Base-by-base conservation (phyloP, 2,888 invertebrate species). In the Chrysopilus asiliformis region DNA sequence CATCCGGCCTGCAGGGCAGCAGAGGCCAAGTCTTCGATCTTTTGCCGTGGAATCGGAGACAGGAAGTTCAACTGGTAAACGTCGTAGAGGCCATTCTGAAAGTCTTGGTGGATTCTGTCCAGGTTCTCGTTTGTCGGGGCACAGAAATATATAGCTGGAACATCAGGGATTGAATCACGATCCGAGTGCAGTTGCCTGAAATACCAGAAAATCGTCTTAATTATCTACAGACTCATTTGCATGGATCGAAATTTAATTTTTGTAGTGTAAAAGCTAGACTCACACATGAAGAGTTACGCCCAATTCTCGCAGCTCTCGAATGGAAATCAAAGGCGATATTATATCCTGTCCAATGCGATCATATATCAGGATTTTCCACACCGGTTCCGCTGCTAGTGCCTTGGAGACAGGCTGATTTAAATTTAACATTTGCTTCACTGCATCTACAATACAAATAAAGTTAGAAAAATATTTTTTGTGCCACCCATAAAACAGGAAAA, bases 201-300 rank as follows among this genome's bases (percentile, higher is more conserved):
- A 37, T 4, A 22, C 7, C 10, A 22, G 7, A 22, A 22, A 22
- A 22, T 8, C 10, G 22, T 8, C 7, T 7, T 22, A 8, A 22
- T 22, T 22, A 7, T 22, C 10, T 22, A 22, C 10, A 22, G 10
- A 8, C 10, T 22, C 10, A 22, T 22, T 22, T 10, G 22, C 22
- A 22, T 10, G n/a, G n/a, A n/a, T n/a, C n/a, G n/a, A n/a, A n/a
- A n/a, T n/a, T n/a, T n/a, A n/a, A n/a, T n/a, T n/a, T n/a, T n/a
- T n/a, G 22, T 22, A 10, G 10, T 22, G 10, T 8, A 22, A 22
- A 22, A 10, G 7, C 7, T 8, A 22, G 7, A 71, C 79, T 74
- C 72, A 94, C 89, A 98, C 79, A 71, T 98, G 95, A 42, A 99
- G 72, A 24, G 98, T 99, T 27, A 99, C 91, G 43, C 98, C 97